Base-by-base conservation (phyloP, 2,888 invertebrate genomes). In the Philhelius pedissequus region DNA sequence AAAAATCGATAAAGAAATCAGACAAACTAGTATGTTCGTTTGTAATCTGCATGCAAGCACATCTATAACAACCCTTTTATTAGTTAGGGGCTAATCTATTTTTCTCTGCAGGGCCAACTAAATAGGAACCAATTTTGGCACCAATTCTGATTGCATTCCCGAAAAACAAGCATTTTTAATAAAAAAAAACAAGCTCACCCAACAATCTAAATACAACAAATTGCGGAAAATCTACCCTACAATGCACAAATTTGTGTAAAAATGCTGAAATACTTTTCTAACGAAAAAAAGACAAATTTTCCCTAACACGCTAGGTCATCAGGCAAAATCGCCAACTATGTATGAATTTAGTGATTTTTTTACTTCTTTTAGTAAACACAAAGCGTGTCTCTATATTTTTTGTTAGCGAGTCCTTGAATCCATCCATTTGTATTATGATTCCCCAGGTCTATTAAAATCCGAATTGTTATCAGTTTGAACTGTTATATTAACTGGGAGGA, bases 401-500 rank as follows among this genome's bases (percentile, higher is more conserved):
- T 50, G 2, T 45, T n/a, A 11, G 1, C 6, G 40, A 73, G 43
- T 27, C 18, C 27, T 62, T 62, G 62, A 50, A 83, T 13, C 35
- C 35, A 40, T 70, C 69, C 48, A 78, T 78, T 78, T 69, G 73
- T 83, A 74, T 83, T 69, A 78, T 78, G 54, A 74, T 73, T 77
- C 54, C 40, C 73, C 1, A 48, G 52, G 82, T 74, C 62, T 77
- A 69, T 69, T 78, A 58, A 78, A 83, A 78, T 50, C 43, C 11
- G 70, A 82, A 83, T 78, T 70, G 83, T 74, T 78, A 74, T 73
- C 73, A 69, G 50, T 66, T 76, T 48, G 20, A 32, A 64, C 30
- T 20, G 25, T 43, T 43, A 27, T 15, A 9, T 6, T 2, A 11
- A 4, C n/a, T n/a, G n/a, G 54, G n/a, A 27, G n/a, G 27, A 8